Conservation (phyloP, 2,888 invertebrate species). For the Tetheella fluctuosa region DNA sequence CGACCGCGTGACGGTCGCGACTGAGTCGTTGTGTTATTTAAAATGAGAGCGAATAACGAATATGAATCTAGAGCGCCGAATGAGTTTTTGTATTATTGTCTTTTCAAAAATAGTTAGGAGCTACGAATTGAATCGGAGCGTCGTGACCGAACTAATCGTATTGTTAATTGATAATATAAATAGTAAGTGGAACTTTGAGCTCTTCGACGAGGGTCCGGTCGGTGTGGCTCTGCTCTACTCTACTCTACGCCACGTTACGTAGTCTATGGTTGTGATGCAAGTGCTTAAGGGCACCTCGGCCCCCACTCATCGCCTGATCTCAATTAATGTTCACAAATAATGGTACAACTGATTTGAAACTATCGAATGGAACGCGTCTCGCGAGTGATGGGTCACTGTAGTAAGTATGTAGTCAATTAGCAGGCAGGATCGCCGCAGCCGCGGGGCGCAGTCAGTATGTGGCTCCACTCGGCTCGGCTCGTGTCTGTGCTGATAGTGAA, state of each 20-base stretch:
- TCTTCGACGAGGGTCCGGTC: slow-evolving; percentile 15
- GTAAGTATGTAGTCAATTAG: too few species aligned
- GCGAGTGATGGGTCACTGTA: not conserved
- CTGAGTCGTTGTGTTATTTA: too few species aligned
- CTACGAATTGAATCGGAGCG: not conserved
- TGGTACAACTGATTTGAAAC: not conserved
- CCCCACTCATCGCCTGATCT: not conserved
- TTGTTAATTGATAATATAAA: too few species aligned
- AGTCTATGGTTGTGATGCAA: slow-evolving; percentile 33
- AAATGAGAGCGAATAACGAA: not conserved
- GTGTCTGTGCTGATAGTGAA: not conserved
- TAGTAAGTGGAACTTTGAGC: not conserved
- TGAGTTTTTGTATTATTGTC: not conserved
- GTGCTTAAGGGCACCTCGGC: slow-evolving; percentile 20
- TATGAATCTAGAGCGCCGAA: too few species aligned
- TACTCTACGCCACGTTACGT: too few species aligned
- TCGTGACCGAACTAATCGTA: too few species aligned
- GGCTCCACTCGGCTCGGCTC: not conserved
- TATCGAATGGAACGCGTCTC: not conserved
- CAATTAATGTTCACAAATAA: slow-evolving; percentile 6
- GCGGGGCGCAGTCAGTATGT: not conserved
- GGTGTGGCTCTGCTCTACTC: too few species aligned
- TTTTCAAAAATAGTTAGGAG: too few species aligned
- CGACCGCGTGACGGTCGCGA: too few species aligned
- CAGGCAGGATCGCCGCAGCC: not conserved